These are phyloP conservation scores for Drosophila neutralis DNA, from an alignment of 2,888 invertebrate species.

Conservation along the genomic window DNA sequence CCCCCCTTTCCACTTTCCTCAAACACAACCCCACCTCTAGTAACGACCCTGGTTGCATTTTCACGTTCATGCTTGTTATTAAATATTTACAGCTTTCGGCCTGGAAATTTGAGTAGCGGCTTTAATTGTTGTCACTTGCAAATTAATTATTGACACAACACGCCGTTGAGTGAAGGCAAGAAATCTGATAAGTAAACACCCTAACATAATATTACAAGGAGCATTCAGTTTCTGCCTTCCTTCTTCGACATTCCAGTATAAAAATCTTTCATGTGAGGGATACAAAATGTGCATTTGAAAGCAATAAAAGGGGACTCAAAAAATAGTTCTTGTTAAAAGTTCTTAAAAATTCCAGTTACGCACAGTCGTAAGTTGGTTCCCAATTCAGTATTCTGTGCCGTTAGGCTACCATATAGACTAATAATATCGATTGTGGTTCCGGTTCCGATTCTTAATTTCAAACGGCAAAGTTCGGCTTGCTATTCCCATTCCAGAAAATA, in stretches of 20 bases:
- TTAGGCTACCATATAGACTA: neutral
- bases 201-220: neutral
- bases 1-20: neutral
- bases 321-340: neutral
- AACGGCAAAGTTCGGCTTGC: neutral
- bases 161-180: neutral
- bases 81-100: slow-evolving; percentile 72
- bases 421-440: neutral
- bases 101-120: slow-evolving; percentile 64
- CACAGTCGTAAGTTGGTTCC: neutral
- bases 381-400: neutral
- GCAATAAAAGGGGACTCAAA: neutral
- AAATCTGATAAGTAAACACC: neutral
- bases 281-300: neutral
- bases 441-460: neutral
- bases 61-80: slow-evolving; percentile 67
- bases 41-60: slow-evolving; percentile 39
- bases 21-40: neutral
- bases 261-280: neutral
- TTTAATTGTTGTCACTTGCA: slow-evolving; percentile 80
- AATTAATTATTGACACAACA: slow-evolving; percentile 72
- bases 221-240: neutral
- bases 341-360: neutral
- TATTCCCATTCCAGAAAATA: neutral
- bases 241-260: neutral